Evolutionary conservation across 30 jellyfish, hydroid and myxozoan genomes (phyloP).

Genomic region (Calvadosia cruxmelitensis): DNA sequence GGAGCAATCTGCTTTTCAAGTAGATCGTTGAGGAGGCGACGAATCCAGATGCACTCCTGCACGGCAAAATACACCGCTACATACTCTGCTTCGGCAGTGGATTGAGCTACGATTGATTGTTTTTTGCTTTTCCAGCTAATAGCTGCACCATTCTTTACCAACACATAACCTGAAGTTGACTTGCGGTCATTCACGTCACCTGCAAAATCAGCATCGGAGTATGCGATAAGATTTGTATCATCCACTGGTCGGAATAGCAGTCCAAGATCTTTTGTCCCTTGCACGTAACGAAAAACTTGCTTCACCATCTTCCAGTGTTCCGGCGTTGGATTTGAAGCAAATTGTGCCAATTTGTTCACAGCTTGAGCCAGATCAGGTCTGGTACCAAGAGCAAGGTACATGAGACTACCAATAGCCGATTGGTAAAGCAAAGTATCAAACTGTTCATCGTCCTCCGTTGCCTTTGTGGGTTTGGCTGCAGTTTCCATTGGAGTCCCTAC

Average conservation of each 20-base stretch:
- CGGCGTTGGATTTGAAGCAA: neutral
- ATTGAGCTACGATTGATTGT: constrained; percentile 9
- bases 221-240: neutral
- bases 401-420: constrained; percentile 9
- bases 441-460: constrained; percentile 5
- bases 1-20: neutral
- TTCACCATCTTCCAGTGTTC: constrained; percentile 2
- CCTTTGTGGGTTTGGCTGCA: neutral
- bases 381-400: constrained; percentile 7
- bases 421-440: constrained; percentile 1
- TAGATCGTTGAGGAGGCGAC: neutral
- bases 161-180: constrained; percentile 3
- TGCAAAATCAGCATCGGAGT: constrained; percentile 8
- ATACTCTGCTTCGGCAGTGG: constrained; percentile 13
- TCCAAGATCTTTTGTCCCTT: constrained; percentile 5
- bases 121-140: constrained; percentile 9
- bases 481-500: constrained; percentile 5
- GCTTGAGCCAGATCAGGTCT: neutral
- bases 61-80: constrained; percentile 4
- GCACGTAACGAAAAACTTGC: neutral
- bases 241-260: neutral
- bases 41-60: constrained; percentile 9
- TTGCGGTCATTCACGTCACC: constrained; percentile 4
- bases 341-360: constrained; percentile 4
- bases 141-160: constrained; percentile 8